Conservation (phyloP, 1,140 invertebrate species). For the Drosophila pruinosa region DNA sequence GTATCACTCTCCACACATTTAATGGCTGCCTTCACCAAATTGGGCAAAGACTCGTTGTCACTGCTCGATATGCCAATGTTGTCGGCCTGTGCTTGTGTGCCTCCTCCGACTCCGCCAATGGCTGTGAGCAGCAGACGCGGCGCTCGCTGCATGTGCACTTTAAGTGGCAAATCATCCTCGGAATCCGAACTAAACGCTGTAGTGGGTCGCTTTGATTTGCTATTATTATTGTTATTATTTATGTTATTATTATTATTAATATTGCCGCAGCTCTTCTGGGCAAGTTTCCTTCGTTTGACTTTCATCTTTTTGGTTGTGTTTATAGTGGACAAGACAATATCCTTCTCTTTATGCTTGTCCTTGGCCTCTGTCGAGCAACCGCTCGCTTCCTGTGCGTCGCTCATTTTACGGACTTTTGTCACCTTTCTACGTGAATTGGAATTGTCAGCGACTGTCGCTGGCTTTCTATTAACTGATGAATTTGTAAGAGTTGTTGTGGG, state of each 20-base stretch:
- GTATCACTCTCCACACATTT: slow-evolving; percentile 87
- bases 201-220: slow-evolving; percentile 28
- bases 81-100: slow-evolving; percentile 50
- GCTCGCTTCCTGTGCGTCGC: slow-evolving; percentile 44
- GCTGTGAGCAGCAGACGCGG: slow-evolving; percentile 69
- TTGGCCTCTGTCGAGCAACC: slow-evolving; percentile 51
- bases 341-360: slow-evolving; percentile 25
- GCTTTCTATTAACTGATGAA: neutral
- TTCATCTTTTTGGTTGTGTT: slow-evolving; percentile 65
- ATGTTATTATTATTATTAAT: slow-evolving; percentile 29
- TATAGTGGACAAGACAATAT: slow-evolving; percentile 14
- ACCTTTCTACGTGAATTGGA: slow-evolving; percentile 24
- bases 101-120: slow-evolving; percentile 39
- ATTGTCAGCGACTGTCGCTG: neutral
- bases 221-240: slow-evolving; percentile 24
- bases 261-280: slow-evolving; percentile 27
- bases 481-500: slow-evolving; percentile 19
- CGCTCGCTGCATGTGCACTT: slow-evolving; percentile 64
- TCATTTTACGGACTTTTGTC: slow-evolving; percentile 41
- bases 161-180: slow-evolving; percentile 68
- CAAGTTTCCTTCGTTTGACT: slow-evolving; percentile 66
- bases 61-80: slow-evolving; percentile 85
- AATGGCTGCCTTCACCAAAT: slow-evolving; percentile 88
- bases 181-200: slow-evolving; percentile 65
- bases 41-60: slow-evolving; percentile 87